Conservation (phyloP, 2,888 invertebrate species). For the Merodon equestris region DNA sequence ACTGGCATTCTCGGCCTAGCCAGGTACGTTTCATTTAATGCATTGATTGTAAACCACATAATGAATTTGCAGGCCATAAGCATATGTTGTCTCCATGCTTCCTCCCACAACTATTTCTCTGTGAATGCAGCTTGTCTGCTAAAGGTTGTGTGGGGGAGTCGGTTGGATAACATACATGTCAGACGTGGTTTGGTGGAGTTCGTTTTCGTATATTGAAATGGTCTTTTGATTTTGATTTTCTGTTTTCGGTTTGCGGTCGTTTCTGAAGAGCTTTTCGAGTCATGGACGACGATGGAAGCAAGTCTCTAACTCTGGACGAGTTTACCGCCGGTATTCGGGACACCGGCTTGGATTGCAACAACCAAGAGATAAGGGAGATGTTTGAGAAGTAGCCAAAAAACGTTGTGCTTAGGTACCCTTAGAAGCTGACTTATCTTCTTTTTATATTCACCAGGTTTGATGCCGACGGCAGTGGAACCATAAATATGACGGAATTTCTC, state of each 20-base stretch:
- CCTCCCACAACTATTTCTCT: too few species aligned
- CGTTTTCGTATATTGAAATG: too few species aligned
- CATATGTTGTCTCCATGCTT: too few species aligned
- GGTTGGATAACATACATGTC: too few species aligned
- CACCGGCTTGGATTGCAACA: constrained; percentile 85
- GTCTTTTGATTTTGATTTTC: constrained; percentile 52
- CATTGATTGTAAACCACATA: too few species aligned
- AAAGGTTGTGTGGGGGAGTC: too few species aligned
- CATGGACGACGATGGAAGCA: constrained; percentile 95
- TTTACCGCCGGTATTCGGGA: constrained; percentile 89
- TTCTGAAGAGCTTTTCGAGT: constrained; percentile 87
- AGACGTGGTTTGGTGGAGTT: too few species aligned
- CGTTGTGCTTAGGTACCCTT: too few species aligned
- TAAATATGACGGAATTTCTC: constrained; percentile 94
- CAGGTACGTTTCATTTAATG: constrained; percentile 81
- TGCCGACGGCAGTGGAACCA: constrained; percentile 87
- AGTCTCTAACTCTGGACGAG: constrained; percentile 88
- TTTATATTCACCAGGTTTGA: constrained; percentile 82
- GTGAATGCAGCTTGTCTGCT: too few species aligned
- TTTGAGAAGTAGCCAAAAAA: constrained; percentile 73
- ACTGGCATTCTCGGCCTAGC: constrained; percentile 92
- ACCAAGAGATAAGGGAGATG: constrained; percentile 77
- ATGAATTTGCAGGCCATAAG: too few species aligned
- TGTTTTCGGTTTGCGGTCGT: constrained; percentile 48
- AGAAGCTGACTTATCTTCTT: too few species aligned